Evolutionary conservation across 2,797 vertebrate genomes (phyloP).

Genomic region (Margarornis squamiger): DNA sequence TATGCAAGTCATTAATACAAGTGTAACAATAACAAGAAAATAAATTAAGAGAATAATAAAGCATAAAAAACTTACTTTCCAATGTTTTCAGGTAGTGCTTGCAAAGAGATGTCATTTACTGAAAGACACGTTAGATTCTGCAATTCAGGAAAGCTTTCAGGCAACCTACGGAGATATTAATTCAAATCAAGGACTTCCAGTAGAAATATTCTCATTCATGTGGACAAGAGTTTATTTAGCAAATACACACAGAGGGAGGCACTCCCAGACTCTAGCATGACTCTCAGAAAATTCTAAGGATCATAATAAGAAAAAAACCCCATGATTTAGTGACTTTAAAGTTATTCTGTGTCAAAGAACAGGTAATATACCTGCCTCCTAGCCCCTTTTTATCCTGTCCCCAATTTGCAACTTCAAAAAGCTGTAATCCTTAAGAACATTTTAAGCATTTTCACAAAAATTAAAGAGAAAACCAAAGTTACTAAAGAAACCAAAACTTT

Average conservation of each 20-base stretch:
- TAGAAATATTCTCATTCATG: not conserved
- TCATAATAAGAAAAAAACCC: not conserved
- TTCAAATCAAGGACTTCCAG: slow-evolving; percentile 33
- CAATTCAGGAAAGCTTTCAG: slow-evolving; percentile 93
- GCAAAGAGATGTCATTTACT: slow-evolving; percentile 98
- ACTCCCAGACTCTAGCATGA: not conserved
- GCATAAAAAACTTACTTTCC: slow-evolving; percentile 90
- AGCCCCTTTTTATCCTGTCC: not conserved
- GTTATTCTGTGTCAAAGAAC: not conserved
- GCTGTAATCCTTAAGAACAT: not conserved
- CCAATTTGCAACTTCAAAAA: not conserved
- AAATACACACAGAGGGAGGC: not conserved
- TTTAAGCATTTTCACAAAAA: not conserved
- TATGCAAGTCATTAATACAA: not conserved
- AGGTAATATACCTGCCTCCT: not conserved
- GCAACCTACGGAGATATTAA: slow-evolving; percentile 83
- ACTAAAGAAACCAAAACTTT: not conserved
- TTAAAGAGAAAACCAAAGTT: not conserved
- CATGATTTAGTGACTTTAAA: not conserved
- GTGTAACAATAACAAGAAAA: not conserved
- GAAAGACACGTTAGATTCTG: slow-evolving; percentile 95
- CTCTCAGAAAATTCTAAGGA: not conserved
- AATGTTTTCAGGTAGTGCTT: slow-evolving; percentile 95
- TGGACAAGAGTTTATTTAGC: not conserved
- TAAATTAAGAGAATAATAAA: not conserved